Evolutionary conservation across 2,888 invertebrate species (phyloP), one percentile per base, ranked within the genome.

Genomic region (Orthonevra nobilis): DNA sequence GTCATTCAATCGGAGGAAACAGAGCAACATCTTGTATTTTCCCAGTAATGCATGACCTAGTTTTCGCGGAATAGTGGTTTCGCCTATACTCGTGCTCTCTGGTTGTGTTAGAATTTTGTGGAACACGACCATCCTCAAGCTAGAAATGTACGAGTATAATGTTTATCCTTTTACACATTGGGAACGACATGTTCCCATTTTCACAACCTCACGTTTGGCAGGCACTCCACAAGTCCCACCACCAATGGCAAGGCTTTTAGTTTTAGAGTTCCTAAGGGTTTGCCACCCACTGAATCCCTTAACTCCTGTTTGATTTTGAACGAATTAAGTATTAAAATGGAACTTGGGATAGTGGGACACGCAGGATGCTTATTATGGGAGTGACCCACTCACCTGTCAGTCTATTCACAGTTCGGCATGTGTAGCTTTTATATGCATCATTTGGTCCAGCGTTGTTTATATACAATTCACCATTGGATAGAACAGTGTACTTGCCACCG

Each of bases 391-490:
- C 85, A 89, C 89, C 94, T 79, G 96, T 95, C 84, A 96, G 90
- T 83, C 93, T 92, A 90, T 96, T 95, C 69, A 93, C 92, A 14
- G 96, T 95, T 61, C 94, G 91, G 88, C 96, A 97, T 81, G 94
- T 92, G 89, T 95, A 96, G 83, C 92, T 92, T 86, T 92, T 93
- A 89, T 93, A 93, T 66, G 94, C 93, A 89, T 96, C 96, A 81
- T 92, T 91, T 56, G 93, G 92, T 69, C 93, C 93, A 75, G 95
- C 95, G 83, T 94, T 92, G 87, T 93, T 93, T 87, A 96, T 94
- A 90, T 95, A 95, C 82, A 97, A 90, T 83, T 96, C 95, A 10
- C 96, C 96, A 86, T 94, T 94, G 83, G 93, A 92, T 79, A 96
- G 90, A 52, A 95, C 92, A 82, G 93, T 92, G 88, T 94, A 94